A percentile compares a stretch with the other conserved stretches of the same genome.
Conservation (phyloP, 2,113 vertebrate species). For the Antennarius striatus region DNA sequence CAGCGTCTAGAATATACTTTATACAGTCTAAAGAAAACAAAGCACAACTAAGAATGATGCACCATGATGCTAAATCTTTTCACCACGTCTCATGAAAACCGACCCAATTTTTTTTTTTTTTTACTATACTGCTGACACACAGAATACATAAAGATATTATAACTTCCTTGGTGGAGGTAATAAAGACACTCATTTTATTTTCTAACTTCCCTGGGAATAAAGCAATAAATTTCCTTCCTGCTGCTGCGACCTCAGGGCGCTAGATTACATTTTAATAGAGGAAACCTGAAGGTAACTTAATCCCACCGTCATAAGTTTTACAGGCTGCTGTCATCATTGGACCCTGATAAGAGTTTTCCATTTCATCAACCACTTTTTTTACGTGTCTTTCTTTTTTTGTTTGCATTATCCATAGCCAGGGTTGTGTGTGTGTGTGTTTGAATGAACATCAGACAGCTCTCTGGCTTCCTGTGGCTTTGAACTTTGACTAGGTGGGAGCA, state of each 20-base stretch:
- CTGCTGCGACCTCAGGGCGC: background rate
- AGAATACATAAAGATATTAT: no score
- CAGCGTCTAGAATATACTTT: no score
- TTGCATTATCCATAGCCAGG: slow-evolving; percentile 4
- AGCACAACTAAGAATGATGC: no score
- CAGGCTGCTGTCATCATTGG: background rate
- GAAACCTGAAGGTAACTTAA: background rate
- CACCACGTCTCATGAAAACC: no score
- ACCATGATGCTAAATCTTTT: no score
- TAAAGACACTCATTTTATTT: no score
- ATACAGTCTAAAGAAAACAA: no score
- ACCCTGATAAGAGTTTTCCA: background rate
- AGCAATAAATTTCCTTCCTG: background rate
- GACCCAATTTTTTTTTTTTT: no score
- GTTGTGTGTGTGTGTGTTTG: background rate
- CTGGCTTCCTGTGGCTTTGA: slow-evolving; percentile 48
- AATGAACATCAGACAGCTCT: slow-evolving; percentile 17
- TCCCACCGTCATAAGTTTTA: background rate
- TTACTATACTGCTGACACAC: no score
- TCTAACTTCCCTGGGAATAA: no score
- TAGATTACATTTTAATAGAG: background rate
- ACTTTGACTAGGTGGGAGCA: slow-evolving; percentile 37
- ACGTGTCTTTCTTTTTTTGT: slow-evolving; percentile 25
- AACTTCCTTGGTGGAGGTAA: no score
- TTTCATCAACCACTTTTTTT: background rate